Percentiles rank a stretch among this genome's conserved stretches.
phyloP scores from a whole-genome alignment of 2,888 invertebrate genomes.

The Chromoteleia sp. region DNA sequence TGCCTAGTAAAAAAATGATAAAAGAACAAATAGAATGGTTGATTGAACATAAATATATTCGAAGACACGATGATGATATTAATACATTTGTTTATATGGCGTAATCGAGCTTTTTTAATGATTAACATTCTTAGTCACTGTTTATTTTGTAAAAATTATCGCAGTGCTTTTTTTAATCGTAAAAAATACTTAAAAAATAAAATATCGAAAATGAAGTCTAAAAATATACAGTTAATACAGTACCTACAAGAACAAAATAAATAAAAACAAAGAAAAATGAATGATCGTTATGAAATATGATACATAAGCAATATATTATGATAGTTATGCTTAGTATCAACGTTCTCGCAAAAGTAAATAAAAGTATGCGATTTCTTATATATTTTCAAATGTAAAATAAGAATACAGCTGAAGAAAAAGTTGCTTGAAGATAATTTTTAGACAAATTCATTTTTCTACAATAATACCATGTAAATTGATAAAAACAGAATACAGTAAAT shows the following conservation, averaged over 20 bases:
- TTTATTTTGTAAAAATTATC: slow-evolving; percentile 34
- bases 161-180: slow-evolving; percentile 20
- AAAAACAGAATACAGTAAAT: too few relatives aligned
- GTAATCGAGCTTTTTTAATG: slow-evolving; percentile 84
- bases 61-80: slow-evolving; percentile 97
- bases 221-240: background rate
- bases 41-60: slow-evolving; percentile 99
- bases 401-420: background rate
- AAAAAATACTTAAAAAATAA: slow-evolving; percentile 2
- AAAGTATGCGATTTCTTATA: background rate
- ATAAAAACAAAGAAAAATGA: background rate
- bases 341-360: background rate
- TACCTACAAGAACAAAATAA: background rate
- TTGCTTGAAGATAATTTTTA: background rate
- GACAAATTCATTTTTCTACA: too few relatives aligned
- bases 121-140: background rate
- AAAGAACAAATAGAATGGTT: slow-evolving; percentile 99
- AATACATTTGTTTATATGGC: slow-evolving; percentile 99
- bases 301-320: background rate
- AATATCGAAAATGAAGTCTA: slow-evolving; percentile 10
- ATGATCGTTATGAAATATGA: too few relatives aligned
- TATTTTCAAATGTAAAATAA: slow-evolving; percentile 11
- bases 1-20: slow-evolving; percentile 99
- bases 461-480: too few relatives aligned
- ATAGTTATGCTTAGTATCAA: slow-evolving; percentile 1